Evolutionary conservation across 2,888 invertebrate species (phyloP).

Genomic region (Drosophila rubida): DNA sequence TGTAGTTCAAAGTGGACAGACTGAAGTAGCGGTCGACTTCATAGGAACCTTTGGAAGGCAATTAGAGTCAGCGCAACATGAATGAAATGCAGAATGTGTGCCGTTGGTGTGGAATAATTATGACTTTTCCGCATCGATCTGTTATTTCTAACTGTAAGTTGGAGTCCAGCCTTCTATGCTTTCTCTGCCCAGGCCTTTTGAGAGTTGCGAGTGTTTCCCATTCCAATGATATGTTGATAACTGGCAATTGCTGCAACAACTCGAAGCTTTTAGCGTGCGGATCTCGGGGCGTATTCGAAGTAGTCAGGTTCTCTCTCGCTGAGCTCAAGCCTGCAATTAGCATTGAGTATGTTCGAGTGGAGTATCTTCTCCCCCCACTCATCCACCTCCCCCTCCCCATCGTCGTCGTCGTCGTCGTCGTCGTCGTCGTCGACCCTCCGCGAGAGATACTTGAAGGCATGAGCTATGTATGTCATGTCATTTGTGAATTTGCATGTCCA

Average conservation of each 20-base stretch:
- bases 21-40: not conserved
- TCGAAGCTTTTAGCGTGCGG: not conserved
- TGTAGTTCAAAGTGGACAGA: not conserved
- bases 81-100: not conserved
- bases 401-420: too few relatives aligned
- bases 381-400: not conserved
- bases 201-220: not conserved
- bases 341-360: slow-evolving; percentile 10
- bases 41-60: not conserved
- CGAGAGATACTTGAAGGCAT: slow-evolving; percentile 12
- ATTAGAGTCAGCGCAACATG: not conserved
- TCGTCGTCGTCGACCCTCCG: too few relatives aligned
- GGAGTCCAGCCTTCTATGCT: not conserved
- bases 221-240: slow-evolving; percentile 18
- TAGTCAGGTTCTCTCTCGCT: slow-evolving; percentile 12
- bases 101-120: not conserved
- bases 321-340: slow-evolving; percentile 59
- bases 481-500: slow-evolving; percentile 74
- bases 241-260: slow-evolving; percentile 15
- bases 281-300: slow-evolving; percentile 4
- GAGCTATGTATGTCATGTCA: slow-evolving; percentile 62
- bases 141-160: not conserved
- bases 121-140: not conserved
- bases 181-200: not conserved
- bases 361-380: not conserved